These are phyloP conservation scores for Egretta garzetta DNA, from an alignment of 2,113 vertebrate species.

Conservation along the genomic window DNA sequence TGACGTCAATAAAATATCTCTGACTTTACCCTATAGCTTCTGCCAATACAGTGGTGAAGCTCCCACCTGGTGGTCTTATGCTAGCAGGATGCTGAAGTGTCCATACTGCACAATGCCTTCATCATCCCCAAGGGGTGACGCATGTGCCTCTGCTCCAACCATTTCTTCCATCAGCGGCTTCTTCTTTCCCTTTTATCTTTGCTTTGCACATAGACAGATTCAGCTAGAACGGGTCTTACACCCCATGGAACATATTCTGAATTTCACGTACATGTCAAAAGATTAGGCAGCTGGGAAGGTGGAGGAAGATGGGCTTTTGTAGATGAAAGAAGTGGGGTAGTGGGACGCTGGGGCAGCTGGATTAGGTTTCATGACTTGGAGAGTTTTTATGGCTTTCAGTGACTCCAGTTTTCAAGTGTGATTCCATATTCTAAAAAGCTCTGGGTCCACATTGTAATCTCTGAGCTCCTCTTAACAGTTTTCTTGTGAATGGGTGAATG, in stretches of 20 bases:
- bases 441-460: neutral
- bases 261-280: neutral
- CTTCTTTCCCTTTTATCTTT: neutral
- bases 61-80: neutral
- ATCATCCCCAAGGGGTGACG: neutral
- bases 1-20: conserved; percentile 14
- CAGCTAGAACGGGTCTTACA: neutral
- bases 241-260: neutral
- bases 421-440: neutral
- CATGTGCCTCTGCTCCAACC: neutral
- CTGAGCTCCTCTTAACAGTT: neutral
- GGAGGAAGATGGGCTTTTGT: neutral
- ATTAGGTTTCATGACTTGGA: neutral
- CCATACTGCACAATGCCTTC: neutral
- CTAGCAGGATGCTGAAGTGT: neutral
- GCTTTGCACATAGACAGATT: neutral
- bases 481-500: neutral
- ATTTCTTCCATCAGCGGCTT: neutral
- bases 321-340: neutral
- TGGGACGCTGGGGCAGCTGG: neutral
- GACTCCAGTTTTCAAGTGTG: neutral
- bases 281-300: neutral
- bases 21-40: conserved; percentile 1
- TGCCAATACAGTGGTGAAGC: neutral
- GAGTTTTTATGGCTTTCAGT: neutral